These are phyloP conservation scores for Lamprotornis superbus DNA, from an alignment of 2,113 vertebrate genomes.

Conservation along the genomic window DNA sequence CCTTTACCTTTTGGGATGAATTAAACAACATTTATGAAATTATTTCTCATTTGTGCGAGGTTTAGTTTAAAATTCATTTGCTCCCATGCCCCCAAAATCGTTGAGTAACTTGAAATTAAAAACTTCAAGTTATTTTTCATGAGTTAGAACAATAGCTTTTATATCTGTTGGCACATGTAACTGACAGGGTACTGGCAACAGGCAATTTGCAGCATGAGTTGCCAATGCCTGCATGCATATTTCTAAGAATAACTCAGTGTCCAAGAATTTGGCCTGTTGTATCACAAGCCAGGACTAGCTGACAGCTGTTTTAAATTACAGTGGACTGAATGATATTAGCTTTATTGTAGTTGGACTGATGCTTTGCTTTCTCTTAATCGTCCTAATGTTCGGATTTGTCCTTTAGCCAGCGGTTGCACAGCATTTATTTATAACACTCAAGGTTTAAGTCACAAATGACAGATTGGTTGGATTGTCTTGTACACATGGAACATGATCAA, in stretches of 20 bases:
- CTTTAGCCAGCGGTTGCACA: slow-evolving; percentile 47
- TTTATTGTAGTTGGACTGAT: slow-evolving; percentile 65
- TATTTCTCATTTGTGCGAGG: neutral
- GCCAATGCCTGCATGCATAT: slow-evolving; percentile 72
- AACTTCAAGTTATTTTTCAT: slow-evolving; percentile 71
- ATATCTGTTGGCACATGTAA: slow-evolving; percentile 70
- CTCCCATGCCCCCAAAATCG: neutral
- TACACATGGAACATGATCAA: slow-evolving; percentile 63
- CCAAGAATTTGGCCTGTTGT: slow-evolving; percentile 78
- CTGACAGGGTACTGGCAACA: slow-evolving; percentile 77
- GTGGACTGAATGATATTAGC: slow-evolving; percentile 59
- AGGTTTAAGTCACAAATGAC: slow-evolving; percentile 66
- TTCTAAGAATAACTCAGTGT: slow-evolving; percentile 84
- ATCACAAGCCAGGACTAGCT: slow-evolving; percentile 67
- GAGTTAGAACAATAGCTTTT: slow-evolving; percentile 70
- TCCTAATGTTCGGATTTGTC: slow-evolving; percentile 62
- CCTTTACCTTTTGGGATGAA: neutral
- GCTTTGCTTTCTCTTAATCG: slow-evolving; percentile 58
- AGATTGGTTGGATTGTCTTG: slow-evolving; percentile 61
- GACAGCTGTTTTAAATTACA: slow-evolving; percentile 79
- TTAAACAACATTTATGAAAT: neutral
- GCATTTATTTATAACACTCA: slow-evolving; percentile 70
- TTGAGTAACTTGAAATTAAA: slow-evolving; percentile 73
- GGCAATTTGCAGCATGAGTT: slow-evolving; percentile 66
- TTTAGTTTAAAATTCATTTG: neutral